Evolutionary conservation across 2,888 invertebrate genomes (phyloP).

Genomic region (Aphodius sticticus): DNA sequence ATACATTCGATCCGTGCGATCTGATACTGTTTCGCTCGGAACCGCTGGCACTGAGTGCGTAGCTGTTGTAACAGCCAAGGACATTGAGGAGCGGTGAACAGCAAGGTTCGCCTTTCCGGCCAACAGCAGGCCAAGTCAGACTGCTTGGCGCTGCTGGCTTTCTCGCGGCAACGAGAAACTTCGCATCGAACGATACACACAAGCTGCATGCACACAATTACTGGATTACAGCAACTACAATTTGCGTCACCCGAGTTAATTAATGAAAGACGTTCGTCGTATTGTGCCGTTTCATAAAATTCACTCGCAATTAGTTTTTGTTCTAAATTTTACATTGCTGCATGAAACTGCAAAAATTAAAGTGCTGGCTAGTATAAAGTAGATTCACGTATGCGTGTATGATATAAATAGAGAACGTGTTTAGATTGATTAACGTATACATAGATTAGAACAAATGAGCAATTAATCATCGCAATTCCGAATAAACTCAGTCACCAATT

Average conservation of each 20-base stretch:
- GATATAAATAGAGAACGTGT: too few relatives aligned
- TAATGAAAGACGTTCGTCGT: neutral
- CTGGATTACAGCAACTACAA: neutral
- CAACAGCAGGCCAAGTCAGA: constrained; percentile 11
- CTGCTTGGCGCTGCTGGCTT: constrained; percentile 15
- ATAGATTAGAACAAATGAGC: too few relatives aligned
- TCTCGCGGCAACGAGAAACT: constrained; percentile 7
- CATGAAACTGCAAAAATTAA: neutral
- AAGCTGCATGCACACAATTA: neutral
- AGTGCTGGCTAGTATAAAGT: neutral
- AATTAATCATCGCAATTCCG: too few relatives aligned
- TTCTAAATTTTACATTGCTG: neutral
- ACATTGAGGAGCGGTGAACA: neutral
- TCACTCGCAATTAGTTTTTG: neutral
- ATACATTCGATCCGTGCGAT: neutral
- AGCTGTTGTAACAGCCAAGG: constrained; percentile 13
- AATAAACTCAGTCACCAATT: too few relatives aligned
- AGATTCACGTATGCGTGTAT: too few relatives aligned
- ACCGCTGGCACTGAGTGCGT: neutral
- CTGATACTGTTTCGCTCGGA: neutral
- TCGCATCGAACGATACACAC: neutral
- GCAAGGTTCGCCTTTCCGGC: constrained; percentile 14
- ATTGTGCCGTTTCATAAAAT: neutral
- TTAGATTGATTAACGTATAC: too few relatives aligned
- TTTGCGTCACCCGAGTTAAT: neutral